phyloP scores from a whole-genome alignment of 2,113 vertebrate species.

The Empidonax alnorum region DNA sequence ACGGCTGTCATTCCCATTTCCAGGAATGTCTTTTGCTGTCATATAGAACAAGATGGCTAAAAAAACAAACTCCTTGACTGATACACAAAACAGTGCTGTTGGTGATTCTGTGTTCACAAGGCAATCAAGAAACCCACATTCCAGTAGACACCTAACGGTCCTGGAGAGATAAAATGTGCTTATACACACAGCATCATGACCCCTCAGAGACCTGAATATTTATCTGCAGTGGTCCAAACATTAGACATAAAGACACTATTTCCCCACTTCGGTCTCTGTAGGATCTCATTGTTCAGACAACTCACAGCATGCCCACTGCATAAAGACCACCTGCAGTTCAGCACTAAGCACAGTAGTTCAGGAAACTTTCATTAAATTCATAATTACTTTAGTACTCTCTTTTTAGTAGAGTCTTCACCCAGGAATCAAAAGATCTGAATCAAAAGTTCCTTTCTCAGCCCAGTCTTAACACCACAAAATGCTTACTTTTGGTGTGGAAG shows the following conservation, averaged over 20 bases:
- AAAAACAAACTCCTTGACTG: neutral
- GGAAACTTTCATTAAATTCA: constrained; percentile 1
- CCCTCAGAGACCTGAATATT: neutral
- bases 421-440: neutral
- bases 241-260: neutral
- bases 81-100: neutral
- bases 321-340: constrained; percentile 20
- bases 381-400: neutral
- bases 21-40: neutral
- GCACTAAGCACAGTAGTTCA: neutral
- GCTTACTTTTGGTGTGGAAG: neutral
- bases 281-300: constrained; percentile 4
- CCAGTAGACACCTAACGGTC: neutral
- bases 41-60: neutral
- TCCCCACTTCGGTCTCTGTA: neutral
- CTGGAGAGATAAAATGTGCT: neutral
- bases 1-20: neutral
- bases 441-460: neutral
- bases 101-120: neutral
- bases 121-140: neutral
- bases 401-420: neutral
- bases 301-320: neutral
- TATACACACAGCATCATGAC: neutral
- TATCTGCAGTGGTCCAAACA: neutral
- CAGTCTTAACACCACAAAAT: neutral